Conservation (phyloP, 1,140 invertebrate genomes). For the Cardiocondyla obscurior region DNA sequence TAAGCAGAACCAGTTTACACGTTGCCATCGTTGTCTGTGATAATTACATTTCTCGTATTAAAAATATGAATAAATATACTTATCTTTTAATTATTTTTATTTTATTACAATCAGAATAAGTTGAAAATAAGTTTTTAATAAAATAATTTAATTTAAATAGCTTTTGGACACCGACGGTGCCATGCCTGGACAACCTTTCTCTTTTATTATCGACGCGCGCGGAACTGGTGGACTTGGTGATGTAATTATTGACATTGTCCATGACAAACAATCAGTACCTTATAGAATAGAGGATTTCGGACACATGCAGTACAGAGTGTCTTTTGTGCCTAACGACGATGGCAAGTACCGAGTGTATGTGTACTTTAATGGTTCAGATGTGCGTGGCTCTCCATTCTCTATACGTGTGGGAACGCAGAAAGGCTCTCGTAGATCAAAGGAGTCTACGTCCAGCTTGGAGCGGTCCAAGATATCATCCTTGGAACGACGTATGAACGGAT, state of each 20-base stretch:
- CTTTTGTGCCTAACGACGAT: conserved; percentile 94
- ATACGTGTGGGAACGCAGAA: conserved; percentile 90
- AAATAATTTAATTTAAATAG: conserved; percentile 76
- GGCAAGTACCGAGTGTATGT: conserved; percentile 97
- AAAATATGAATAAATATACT: no score
- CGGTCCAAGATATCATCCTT: conserved; percentile 76
- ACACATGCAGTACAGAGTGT: conserved; percentile 92
- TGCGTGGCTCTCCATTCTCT: conserved; percentile 95
- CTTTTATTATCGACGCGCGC: conserved; percentile 93
- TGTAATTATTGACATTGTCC: conserved; percentile 94
- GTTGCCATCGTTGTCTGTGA: not conserved
- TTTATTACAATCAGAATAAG: not conserved
- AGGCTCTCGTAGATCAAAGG: conserved; percentile 82
- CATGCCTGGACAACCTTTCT: conserved; percentile 90
- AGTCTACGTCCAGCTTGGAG: conserved; percentile 75
- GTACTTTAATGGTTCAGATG: conserved; percentile 97
- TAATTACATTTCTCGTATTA: conserved; percentile 12
- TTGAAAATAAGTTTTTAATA: not conserved
- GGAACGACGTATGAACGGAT: conserved; percentile 80
- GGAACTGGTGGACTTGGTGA: conserved; percentile 95
- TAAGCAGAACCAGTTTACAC: not conserved
- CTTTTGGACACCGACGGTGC: conserved; percentile 90
- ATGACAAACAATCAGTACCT: conserved; percentile 92
- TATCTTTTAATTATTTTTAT: no score
- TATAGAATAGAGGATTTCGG: conserved; percentile 93